Evolutionary conservation across 2,113 vertebrate genomes (phyloP), one percentile per base, ranked within the genome.

Genomic region (Aplodontia rufa): DNA sequence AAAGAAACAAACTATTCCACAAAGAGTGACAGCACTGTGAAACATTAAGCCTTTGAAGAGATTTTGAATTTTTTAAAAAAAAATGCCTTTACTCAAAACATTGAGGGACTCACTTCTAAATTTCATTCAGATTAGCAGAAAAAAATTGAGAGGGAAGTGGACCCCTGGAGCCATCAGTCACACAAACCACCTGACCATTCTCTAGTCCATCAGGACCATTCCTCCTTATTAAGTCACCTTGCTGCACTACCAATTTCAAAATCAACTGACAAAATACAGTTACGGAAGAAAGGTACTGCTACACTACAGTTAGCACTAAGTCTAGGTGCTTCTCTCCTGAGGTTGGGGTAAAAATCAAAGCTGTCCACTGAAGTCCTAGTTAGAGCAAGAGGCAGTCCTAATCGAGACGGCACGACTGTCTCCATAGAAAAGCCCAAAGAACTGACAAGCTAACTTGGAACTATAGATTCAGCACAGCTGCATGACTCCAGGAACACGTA

Each of bases 51-150:
- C 8, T 87, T 89, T n/a, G 42, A 87, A 85, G 47, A 82, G 30
- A 8, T 8, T 81, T 42, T 83, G 11, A 49, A 87, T 87, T 32
- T 51, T 83, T 79, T 60, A 8, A 93, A 93, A 8, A 93, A 93
- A 81, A 79, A 83, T 72, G 51, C 0, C 42, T 89, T 82, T 60
- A 82, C 35, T 62, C 47, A 92, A 95, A 93, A 86, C 32, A 87
- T 12, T 14, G 7, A 88, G 8, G 42, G 17, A 62, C 35, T 88
- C 76, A 35, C 20, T 37, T 64, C 14, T 76, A 74, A 66, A 80
- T 96, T 76, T 94, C 42, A 79, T 64, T 80, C 47, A 75, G 55
- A n/a, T 49, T 72, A 11, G n/a, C 19, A 95, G 78, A 94, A 71
- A 53, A 12, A 13, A 55, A 91, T 74, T 90, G 53, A 93, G 40